These are phyloP conservation scores for Jacana jacana DNA, from an alignment of 2,113 vertebrate genomes.

Conservation along the genomic window DNA sequence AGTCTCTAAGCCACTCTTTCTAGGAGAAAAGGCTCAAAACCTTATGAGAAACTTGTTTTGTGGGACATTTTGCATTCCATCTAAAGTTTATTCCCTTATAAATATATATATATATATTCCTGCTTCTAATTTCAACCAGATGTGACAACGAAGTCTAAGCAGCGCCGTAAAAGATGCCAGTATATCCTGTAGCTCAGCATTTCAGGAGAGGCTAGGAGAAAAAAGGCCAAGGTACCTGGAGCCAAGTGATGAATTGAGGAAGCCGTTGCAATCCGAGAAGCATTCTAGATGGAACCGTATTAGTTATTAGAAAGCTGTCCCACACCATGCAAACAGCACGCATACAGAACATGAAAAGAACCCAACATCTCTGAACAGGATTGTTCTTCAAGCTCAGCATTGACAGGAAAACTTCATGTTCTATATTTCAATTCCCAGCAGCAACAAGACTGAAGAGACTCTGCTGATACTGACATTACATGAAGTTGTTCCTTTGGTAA, in stretches of 20 bases:
- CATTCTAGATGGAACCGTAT: background rate
- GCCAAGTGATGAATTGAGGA: background rate
- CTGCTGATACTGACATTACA: background rate
- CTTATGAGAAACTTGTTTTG: conserved; percentile 55
- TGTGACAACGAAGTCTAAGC: conserved; percentile 61
- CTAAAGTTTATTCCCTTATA: conserved; percentile 68
- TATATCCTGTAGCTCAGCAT: conserved; percentile 53
- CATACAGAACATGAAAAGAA: fast-evolving
- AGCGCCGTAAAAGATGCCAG: conserved; percentile 60
- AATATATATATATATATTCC: conserved; percentile 29
- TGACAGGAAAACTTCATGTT: fast-evolving
- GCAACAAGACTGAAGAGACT: background rate
- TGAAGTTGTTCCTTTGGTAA: background rate
- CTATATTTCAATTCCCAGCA: background rate
- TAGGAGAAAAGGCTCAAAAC: conserved; percentile 56
- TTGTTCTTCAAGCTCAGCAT: background rate
- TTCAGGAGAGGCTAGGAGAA: background rate
- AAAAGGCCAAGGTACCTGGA: background rate
- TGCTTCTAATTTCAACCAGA: conserved; percentile 76
- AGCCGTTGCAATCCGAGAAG: background rate
- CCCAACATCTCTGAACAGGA: fast-evolving
- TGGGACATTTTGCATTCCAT: conserved; percentile 75
- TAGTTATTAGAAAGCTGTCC: background rate
- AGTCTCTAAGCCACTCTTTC: conserved; percentile 56
- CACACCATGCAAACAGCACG: fast-evolving